These are phyloP conservation scores for Muscina levida DNA, from an alignment of 2,888 invertebrate species.

Conservation along the genomic window DNA sequence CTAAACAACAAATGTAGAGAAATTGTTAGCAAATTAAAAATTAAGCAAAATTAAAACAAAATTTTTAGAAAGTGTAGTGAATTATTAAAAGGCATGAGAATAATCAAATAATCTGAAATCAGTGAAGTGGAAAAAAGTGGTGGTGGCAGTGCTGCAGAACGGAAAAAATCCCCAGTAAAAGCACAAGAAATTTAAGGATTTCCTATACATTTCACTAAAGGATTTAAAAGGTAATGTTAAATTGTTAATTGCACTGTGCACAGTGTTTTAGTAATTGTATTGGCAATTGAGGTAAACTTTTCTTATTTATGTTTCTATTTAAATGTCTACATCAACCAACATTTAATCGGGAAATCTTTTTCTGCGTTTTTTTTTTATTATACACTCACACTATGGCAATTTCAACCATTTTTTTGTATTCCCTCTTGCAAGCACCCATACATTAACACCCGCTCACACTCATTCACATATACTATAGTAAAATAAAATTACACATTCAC, in stretches of 20 bases:
- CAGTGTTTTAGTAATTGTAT: no score
- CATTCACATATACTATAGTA: slow-evolving; percentile 1
- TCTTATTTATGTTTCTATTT: background rate
- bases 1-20: slow-evolving; percentile 2
- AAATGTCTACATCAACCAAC: slow-evolving; percentile 7
- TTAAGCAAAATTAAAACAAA: slow-evolving; percentile 23
- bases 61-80: slow-evolving; percentile 4
- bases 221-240: background rate
- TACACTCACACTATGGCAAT: slow-evolving; percentile 8
- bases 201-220: slow-evolving; percentile 13
- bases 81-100: background rate
- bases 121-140: background rate
- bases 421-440: background rate
- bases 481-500: background rate
- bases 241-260: no score
- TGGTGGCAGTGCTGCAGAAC: background rate
- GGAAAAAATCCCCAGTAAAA: background rate
- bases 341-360: background rate
- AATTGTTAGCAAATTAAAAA: background rate
- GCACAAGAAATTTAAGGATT: background rate
- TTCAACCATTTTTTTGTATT: slow-evolving; percentile 19
- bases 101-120: background rate
- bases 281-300: no score
- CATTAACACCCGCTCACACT: background rate
- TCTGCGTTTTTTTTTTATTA: background rate